These are phyloP conservation scores for Lordiphosa stackelbergi DNA, from an alignment of 1,140 invertebrate species.

Conservation along the genomic window DNA sequence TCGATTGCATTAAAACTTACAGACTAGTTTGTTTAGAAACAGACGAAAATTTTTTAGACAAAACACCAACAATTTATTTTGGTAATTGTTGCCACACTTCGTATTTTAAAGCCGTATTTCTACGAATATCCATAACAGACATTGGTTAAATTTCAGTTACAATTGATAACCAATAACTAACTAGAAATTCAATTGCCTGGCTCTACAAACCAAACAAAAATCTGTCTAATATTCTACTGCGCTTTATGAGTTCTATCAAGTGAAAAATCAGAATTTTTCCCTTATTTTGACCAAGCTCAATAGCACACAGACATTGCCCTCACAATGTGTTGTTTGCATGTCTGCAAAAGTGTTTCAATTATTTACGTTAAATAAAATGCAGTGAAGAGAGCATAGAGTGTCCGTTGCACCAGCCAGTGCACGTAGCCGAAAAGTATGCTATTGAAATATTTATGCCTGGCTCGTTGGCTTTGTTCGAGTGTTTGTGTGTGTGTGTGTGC, in stretches of 20 bases:
- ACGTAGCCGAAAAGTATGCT: constrained; percentile 70
- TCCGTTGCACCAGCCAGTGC: constrained; percentile 21
- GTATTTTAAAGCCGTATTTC: too few relatives aligned
- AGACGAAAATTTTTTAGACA: too few relatives aligned
- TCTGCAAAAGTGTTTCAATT: constrained; percentile 45
- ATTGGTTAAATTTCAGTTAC: too few relatives aligned
- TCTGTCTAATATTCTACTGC: constrained; percentile 3
- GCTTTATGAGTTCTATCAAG: constrained; percentile 5
- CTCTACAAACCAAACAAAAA: not conserved
- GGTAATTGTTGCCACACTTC: too few relatives aligned
- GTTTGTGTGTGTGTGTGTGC: constrained; percentile 34
- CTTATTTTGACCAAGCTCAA: constrained; percentile 10
- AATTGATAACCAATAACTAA: not conserved
- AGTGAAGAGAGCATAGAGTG: constrained; percentile 17
- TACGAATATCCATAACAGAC: too few relatives aligned
- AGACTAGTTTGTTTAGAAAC: too few relatives aligned
- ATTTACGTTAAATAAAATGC: constrained; percentile 66
- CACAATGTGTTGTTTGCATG: constrained; percentile 2
- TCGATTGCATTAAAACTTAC: too few relatives aligned
- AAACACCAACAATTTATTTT: too few relatives aligned
- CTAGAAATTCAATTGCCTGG: not conserved
- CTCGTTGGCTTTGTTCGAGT: constrained; percentile 57
- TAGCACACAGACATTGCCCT: constrained; percentile 6
- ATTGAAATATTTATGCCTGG: constrained; percentile 71
- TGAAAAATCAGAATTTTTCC: constrained; percentile 3